A percentile compares a stretch with the other conserved stretches of the same genome.
Evolutionary conservation across 2,797 vertebrate species (phyloP).

Genomic region (Vipera ursinii): DNA sequence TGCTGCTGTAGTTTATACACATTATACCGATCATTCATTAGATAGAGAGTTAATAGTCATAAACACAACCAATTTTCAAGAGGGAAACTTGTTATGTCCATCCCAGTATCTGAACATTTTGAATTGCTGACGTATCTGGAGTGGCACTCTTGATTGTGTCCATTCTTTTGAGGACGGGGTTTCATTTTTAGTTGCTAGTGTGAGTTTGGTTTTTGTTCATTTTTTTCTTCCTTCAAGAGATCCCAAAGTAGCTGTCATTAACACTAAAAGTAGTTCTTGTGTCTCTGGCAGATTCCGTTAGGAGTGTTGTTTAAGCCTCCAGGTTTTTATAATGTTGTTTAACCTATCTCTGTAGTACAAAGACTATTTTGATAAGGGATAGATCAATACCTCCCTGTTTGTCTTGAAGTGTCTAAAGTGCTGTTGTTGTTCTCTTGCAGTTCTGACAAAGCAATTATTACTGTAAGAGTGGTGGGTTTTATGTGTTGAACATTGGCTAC

Average conservation of each 20-base stretch:
- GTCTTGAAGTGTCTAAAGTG: conserved; percentile 91
- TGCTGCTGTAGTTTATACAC: background rate
- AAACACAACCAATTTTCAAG: background rate
- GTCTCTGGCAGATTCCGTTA: conserved; percentile 22
- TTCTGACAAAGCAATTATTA: conserved; percentile 88
- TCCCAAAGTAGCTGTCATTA: conserved; percentile 25
- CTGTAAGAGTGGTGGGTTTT: conserved; percentile 74
- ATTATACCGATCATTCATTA: background rate
- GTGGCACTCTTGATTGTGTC: background rate
- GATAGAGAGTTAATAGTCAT: background rate
- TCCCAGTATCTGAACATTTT: background rate
- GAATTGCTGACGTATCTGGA: background rate
- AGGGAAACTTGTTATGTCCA: background rate
- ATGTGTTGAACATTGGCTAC: conserved; percentile 74
- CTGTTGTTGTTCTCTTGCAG: conserved; percentile 83
- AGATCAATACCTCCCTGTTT: conserved; percentile 87
- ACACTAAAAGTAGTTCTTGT: conserved; percentile 1
- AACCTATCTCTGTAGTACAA: conserved; percentile 57
- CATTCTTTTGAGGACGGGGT: background rate
- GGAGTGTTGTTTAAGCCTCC: conserved; percentile 55
- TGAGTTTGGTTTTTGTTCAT: conserved; percentile 3
- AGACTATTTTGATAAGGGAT: conserved; percentile 79
- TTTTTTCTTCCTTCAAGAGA: background rate
- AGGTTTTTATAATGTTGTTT: conserved; percentile 62
- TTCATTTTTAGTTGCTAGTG: conserved; percentile 25